Evolutionary conservation across 92 coral and sea anemone genomes (phyloP).

Genomic region (Epizoanthus ramosus): DNA sequence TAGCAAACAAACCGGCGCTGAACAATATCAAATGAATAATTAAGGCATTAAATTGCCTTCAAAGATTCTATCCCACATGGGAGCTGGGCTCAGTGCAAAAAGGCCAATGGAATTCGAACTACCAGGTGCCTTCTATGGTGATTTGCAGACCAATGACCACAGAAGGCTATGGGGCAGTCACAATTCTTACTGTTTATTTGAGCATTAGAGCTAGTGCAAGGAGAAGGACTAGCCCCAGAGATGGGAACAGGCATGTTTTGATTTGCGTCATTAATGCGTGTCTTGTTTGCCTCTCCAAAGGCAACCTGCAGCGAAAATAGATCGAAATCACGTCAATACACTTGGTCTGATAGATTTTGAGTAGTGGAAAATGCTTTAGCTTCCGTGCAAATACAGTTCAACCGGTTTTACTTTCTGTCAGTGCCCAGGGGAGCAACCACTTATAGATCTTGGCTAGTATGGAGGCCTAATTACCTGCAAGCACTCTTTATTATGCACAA

Average conservation of each 20-base stretch:
- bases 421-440: slow-evolving; percentile 33
- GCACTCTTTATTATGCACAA: neutral
- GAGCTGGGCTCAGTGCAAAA: slow-evolving; percentile 49
- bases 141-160: slow-evolving; percentile 57
- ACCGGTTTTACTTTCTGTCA: slow-evolving; percentile 18
- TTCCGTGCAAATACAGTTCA: slow-evolving; percentile 29
- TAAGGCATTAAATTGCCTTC: slow-evolving; percentile 70
- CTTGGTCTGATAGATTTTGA: slow-evolving; percentile 7
- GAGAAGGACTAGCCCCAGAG: slow-evolving; percentile 41
- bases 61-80: slow-evolving; percentile 66
- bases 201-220: slow-evolving; percentile 4
- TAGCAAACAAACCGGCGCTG: slow-evolving; percentile 72
- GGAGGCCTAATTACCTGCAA: neutral
- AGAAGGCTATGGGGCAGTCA: slow-evolving; percentile 13
- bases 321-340: slow-evolving; percentile 25
- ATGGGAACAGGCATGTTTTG: slow-evolving; percentile 32
- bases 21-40: slow-evolving; percentile 77
- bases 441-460: neutral
- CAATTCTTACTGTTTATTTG: slow-evolving; percentile 41
- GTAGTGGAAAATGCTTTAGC: neutral
- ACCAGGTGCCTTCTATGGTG: slow-evolving; percentile 89
- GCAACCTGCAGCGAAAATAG: slow-evolving; percentile 46
- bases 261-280: slow-evolving; percentile 28
- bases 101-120: slow-evolving; percentile 76
- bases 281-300: slow-evolving; percentile 8